Conservation (phyloP, 2,113 vertebrate genomes). For the Australoheros scitulus region DNA sequence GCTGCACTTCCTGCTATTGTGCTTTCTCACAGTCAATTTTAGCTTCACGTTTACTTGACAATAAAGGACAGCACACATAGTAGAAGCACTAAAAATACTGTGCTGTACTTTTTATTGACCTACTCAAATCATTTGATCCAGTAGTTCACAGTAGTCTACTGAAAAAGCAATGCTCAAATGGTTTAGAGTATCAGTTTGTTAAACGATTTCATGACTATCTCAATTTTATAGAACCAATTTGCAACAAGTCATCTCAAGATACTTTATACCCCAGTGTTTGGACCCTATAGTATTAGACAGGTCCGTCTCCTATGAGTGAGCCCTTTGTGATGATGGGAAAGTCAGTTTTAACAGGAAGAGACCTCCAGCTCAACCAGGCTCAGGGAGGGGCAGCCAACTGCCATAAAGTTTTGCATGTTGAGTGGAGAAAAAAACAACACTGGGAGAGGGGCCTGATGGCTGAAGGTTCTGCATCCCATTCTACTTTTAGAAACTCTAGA, state of each 20-base stretch:
- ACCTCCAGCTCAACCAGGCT: accelerated
- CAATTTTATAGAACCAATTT: not conserved
- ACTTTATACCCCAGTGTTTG: not conserved
- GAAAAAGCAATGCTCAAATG: too few species aligned
- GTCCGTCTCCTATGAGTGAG: not conserved
- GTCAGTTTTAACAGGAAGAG: not conserved
- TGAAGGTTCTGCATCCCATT: not conserved
- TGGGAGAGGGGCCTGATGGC: not conserved
- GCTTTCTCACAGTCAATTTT: not conserved
- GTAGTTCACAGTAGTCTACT: not conserved
- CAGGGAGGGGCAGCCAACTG: accelerated
- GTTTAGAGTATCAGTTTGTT: too few species aligned
- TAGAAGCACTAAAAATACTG: not conserved
- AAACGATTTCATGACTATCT: too few species aligned
- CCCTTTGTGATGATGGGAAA: too few species aligned
- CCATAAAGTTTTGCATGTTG: too few species aligned
- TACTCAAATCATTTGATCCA: not conserved
- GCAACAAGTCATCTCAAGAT: not conserved
- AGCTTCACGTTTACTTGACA: not conserved
- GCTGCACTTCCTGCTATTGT: constrained; percentile 45
- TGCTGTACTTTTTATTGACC: not conserved
- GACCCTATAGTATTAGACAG: not conserved
- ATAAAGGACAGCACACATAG: not conserved
- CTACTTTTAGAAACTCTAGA: not conserved
- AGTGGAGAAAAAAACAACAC: not conserved